Percentiles rank a stretch among this genome's conserved stretches.
Evolutionary conservation across 2,888 invertebrate species (phyloP).

Genomic region (Hirtodrosophila histrioides): DNA sequence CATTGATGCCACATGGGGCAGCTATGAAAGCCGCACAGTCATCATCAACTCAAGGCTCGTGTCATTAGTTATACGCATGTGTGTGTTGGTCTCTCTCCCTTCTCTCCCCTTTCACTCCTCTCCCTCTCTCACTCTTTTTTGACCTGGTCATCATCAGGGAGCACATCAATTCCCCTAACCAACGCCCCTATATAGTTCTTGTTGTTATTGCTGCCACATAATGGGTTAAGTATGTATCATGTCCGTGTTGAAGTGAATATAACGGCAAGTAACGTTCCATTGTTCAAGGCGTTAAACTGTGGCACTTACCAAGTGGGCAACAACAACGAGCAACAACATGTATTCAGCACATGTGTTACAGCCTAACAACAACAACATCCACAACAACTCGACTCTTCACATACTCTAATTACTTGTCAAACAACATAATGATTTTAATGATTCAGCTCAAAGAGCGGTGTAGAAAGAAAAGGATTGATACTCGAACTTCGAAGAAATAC

Average conservation of each 20-base stretch:
- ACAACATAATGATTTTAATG: conserved; percentile 3
- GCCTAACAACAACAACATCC: neutral
- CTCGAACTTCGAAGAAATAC: neutral
- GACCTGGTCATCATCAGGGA: conserved; percentile 31
- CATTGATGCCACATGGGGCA: conserved; percentile 41
- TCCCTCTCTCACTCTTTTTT: conserved; percentile 1
- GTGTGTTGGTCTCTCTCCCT: neutral
- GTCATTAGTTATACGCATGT: conserved; percentile 47
- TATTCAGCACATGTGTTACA: conserved; percentile 25
- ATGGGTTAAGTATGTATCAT: conserved; percentile 54
- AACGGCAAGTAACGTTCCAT: conserved; percentile 34
- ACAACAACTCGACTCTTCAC: conserved; percentile 6
- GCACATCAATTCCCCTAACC: conserved; percentile 40
- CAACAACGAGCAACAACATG: conserved; percentile 14
- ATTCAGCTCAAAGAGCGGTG: conserved; percentile 9
- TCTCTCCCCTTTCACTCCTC: neutral
- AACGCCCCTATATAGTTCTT: conserved; percentile 21
- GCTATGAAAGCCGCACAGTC: conserved; percentile 51
- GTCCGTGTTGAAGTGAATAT: conserved; percentile 31
- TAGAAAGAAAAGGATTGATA: neutral
- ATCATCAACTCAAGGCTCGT: conserved; percentile 54
- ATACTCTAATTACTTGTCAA: conserved; percentile 32
- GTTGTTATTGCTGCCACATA: conserved; percentile 24
- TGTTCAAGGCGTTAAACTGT: conserved; percentile 54
- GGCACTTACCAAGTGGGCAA: conserved; percentile 30